Conservation (phyloP, 2,888 invertebrate genomes). For the Meiosimyza decipiens region DNA sequence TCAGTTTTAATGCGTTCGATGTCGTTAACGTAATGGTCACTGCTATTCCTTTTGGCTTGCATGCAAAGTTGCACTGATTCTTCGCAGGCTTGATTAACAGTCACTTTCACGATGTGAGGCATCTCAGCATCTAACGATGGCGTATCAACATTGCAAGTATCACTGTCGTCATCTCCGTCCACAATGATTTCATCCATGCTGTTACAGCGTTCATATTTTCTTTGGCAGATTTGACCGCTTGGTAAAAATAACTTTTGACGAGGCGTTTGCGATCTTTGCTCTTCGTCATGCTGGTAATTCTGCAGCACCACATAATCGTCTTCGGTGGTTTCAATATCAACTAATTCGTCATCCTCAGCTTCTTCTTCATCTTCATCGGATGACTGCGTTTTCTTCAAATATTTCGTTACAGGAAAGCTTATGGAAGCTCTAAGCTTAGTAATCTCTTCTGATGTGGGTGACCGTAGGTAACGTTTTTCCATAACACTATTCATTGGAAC, state of each 20-base stretch:
- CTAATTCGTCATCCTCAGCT: conserved; percentile 73
- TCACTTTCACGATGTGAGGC: not conserved
- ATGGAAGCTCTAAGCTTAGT: not conserved
- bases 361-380: conserved; percentile 70
- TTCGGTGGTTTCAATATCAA: conserved; percentile 89
- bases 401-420: conserved; percentile 13
- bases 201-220: not conserved
- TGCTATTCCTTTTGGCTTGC: not conserved
- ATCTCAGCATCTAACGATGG: not conserved
- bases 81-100: not conserved
- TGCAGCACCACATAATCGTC: conserved; percentile 69
- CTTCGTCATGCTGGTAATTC: not conserved
- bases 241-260: not conserved
- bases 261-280: not conserved
- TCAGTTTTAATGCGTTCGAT: not conserved
- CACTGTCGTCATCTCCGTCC: conserved; percentile 14
- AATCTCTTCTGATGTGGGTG: no score
- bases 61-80: not conserved
- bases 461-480: no score
- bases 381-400: conserved; percentile 50
- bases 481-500: not conserved
- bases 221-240: not conserved
- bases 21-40: not conserved
- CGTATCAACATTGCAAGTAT: not conserved
- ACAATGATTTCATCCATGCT: conserved; percentile 24